Conservation (phyloP, 2,113 vertebrate species). For the Empidonax traillii region DNA sequence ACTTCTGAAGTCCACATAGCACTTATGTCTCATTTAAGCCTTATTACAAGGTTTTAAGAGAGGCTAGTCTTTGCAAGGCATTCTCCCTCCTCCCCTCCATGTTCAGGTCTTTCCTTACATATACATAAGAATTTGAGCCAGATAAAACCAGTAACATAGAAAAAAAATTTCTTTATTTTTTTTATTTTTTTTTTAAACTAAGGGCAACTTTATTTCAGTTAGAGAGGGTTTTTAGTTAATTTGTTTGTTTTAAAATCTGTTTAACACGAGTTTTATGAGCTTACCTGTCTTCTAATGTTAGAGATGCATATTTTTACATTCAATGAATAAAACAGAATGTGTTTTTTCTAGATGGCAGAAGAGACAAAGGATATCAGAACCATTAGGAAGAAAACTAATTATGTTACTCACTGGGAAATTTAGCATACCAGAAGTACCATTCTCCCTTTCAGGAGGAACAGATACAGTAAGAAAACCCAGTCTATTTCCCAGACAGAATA, state of each 20-base stretch:
- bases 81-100: fast-evolving
- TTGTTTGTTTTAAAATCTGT: not conserved
- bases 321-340: not conserved
- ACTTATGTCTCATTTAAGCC: not conserved
- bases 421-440: not conserved
- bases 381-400: constrained; percentile 5
- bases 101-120: not conserved
- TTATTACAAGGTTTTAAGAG: not conserved
- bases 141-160: not conserved
- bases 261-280: not conserved
- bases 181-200: not conserved
- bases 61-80: not conserved
- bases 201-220: not conserved
- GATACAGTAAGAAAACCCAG: constrained; percentile 23
- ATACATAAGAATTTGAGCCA: not conserved
- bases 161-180: not conserved
- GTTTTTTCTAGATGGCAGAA: not conserved
- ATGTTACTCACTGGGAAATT: constrained; percentile 9
- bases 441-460: not conserved
- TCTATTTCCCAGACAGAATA: constrained; percentile 25
- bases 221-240: fast-evolving
- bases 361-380: not conserved
- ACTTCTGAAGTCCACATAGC: not conserved
- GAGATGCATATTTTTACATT: not conserved
- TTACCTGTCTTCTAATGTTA: not conserved